Conservation (phyloP, 1,140 invertebrate species). For the Ceratina australensis region DNA sequence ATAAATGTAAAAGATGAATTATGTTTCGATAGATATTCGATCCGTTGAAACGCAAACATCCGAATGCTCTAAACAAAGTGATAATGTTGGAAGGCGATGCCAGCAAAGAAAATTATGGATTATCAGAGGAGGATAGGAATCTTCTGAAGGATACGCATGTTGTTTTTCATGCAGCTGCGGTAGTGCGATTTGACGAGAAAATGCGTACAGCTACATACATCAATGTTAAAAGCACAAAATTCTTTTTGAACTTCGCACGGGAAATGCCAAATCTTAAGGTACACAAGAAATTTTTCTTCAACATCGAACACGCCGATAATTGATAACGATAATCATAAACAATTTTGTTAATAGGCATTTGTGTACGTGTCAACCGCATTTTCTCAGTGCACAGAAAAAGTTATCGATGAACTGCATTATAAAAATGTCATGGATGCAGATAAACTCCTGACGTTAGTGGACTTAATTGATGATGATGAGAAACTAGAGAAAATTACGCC, state of each 20-base stretch:
- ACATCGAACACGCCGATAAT: not conserved
- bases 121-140: constrained; percentile 79
- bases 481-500: constrained; percentile 72
- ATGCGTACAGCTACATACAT: constrained; percentile 83
- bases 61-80: constrained; percentile 79
- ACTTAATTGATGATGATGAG: constrained; percentile 76
- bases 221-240: constrained; percentile 83
- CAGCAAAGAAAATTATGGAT: constrained; percentile 79
- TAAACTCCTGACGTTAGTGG: constrained; percentile 74
- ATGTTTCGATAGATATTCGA: constrained; percentile 78
- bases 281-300: constrained; percentile 25
- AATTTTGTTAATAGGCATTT: constrained; percentile 63
- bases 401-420: constrained; percentile 83
- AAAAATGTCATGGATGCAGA: constrained; percentile 75
- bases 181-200: constrained; percentile 92
- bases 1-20: not conserved
- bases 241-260: constrained; percentile 82
- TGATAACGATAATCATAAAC: constrained; percentile 39
- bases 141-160: constrained; percentile 80
- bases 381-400: constrained; percentile 82
- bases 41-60: constrained; percentile 73
- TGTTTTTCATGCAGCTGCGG: constrained; percentile 94
- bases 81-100: constrained; percentile 83
- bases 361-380: constrained; percentile 85
- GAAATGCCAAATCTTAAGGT: constrained; percentile 85